Percentiles rank a stretch among this genome's conserved stretches.
phyloP scores from a whole-genome alignment of 1,140 invertebrate genomes.

The Drosophila dunni region DNA sequence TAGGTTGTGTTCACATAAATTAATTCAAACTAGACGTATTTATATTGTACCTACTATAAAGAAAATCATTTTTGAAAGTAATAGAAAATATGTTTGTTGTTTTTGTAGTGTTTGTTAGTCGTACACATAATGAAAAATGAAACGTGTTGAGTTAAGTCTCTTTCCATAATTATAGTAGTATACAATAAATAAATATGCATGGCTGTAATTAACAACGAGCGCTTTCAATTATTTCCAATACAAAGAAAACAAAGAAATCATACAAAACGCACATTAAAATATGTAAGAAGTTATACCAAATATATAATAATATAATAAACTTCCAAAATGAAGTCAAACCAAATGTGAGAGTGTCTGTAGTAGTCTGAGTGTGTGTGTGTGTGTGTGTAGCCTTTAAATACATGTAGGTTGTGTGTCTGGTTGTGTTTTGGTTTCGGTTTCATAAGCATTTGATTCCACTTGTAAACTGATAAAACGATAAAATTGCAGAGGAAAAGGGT shows the following conservation, averaged over 20 bases:
- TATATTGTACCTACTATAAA: conserved; percentile 40
- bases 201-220: conserved; percentile 36
- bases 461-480: conserved; percentile 33
- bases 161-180: conserved; percentile 17
- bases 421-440: background rate
- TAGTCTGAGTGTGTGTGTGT: background rate
- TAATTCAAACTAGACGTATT: conserved; percentile 45
- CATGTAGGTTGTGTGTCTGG: conserved; percentile 3
- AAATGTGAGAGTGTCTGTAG: conserved; percentile 7
- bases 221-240: conserved; percentile 35
- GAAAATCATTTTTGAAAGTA: conserved; percentile 41
- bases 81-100: conserved; percentile 25
- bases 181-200: conserved; percentile 59
- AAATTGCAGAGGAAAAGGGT: conserved; percentile 13
- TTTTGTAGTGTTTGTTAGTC: background rate
- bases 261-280: conserved; percentile 52
- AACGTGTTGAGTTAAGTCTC: conserved; percentile 34
- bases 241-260: conserved; percentile 72
- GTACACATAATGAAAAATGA: conserved; percentile 26
- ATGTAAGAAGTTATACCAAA: conserved; percentile 3
- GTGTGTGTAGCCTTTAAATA: background rate
- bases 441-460: background rate
- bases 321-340: conserved; percentile 28
- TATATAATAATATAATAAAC: conserved; percentile 9
- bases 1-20: conserved; percentile 34